Evolutionary conservation across 2,797 vertebrate species (phyloP), one percentile per base, ranked within the genome.

Genomic region (Sebastes oblongus): DNA sequence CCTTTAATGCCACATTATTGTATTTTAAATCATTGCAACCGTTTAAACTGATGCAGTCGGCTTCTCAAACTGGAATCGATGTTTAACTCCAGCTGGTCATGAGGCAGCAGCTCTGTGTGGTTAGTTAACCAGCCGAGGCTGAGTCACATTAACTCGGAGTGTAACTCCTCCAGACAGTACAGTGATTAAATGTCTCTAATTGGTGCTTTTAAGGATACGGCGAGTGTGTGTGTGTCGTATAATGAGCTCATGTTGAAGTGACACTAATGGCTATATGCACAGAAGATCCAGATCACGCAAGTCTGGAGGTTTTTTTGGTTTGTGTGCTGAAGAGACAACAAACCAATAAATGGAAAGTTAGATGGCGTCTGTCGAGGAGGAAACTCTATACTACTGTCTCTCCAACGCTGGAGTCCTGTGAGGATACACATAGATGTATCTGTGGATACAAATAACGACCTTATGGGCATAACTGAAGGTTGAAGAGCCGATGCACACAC

Each of bases 101-200:
- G 65, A 79, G 46, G 75, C 77, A n/a, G 16, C 70, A 29, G 69
- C 30, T 82, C 22, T 60, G 14, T 9, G 55, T 22, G 56, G 29
- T 65, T 56, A 11, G 34, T 60, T 66, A 76, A 77, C 68, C n/a
- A 78, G 56, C 70, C 4, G 7, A 55, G 54, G 27, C 18, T 22
- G 52, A 74, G 22, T 54, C 69, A 54, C 72, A 27, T 65, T n/a
- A 74, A 61, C 54, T 70, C 14, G 2, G 72, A 69, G 39, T 55
- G 55, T 25, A 59, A 77, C 65, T 80, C 66, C 6, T 56, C 5
- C 34, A 30, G 75, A 78, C 79, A 75, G 61, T 2, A 5, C 5
- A 52, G 75, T 81, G 82, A 84, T 80, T 84, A 80, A 77, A 80
- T 80, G 73, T 55, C 78, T 69, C 74, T 84, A 84, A 84, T 77